phyloP scores from a whole-genome alignment of 2,888 invertebrate species.

The Polyommatus iphigenia region DNA sequence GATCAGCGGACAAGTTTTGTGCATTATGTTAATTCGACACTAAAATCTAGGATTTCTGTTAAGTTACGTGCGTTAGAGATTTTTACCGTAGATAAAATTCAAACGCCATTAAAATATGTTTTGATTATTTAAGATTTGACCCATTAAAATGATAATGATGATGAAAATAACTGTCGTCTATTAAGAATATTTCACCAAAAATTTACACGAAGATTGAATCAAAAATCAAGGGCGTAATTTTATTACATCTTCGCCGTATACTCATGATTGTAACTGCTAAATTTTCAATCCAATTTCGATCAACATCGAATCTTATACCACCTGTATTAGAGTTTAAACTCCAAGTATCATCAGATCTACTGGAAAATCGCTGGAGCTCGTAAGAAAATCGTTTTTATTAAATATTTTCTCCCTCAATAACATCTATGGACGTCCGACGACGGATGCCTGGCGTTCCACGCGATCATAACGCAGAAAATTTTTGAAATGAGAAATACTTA shows the following conservation, averaged over 20 bases:
- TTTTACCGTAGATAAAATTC: no score
- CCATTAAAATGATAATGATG: no score
- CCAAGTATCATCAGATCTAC: no score
- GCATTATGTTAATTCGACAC: no score
- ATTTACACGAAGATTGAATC: background rate
- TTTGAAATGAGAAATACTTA: slow-evolving; percentile 55
- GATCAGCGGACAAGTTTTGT: no score
- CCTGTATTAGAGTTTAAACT: background rate
- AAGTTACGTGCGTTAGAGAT: no score
- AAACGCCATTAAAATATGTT: no score
- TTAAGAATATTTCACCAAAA: no score
- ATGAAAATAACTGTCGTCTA: no score
- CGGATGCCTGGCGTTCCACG: slow-evolving; percentile 53
- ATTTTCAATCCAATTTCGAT: background rate
- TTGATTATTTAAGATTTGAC: no score
- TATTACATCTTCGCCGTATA: slow-evolving; percentile 6
- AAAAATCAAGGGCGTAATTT: slow-evolving; percentile 10
- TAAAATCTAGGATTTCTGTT: no score
- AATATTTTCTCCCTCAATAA: slow-evolving; percentile 61
- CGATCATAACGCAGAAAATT: slow-evolving; percentile 54
- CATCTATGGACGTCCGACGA: slow-evolving; percentile 48
- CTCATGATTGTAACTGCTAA: slow-evolving; percentile 24
- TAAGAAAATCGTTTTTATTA: slow-evolving; percentile 60
- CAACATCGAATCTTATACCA: background rate
- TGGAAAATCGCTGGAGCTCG: slow-evolving; percentile 49